A percentile compares a stretch with the other conserved stretches of the same genome.
These are phyloP conservation scores for Mnemiopsis leidyi DNA, from an alignment of 37 sponge, comb jelly and placozoan genomes.

Conservation along the genomic window DNA sequence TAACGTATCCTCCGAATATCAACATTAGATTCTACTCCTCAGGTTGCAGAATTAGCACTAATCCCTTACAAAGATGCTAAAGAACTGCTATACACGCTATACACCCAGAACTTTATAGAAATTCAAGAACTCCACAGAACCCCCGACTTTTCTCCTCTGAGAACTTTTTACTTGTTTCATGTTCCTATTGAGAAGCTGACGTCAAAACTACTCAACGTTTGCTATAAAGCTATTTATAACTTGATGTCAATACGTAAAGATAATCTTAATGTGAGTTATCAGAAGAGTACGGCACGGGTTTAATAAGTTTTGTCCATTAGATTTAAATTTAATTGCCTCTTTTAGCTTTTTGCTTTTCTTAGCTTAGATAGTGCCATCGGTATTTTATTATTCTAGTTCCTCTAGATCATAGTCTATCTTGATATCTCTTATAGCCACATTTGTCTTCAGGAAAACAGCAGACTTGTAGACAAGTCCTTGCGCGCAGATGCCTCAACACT, in stretches of 20 bases:
- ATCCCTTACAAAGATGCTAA: slow-evolving; percentile 88
- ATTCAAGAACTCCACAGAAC: slow-evolving; percentile 89
- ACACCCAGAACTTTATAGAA: slow-evolving; percentile 81
- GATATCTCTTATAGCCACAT: background rate
- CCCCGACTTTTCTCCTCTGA: slow-evolving; percentile 84
- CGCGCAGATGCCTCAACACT: slow-evolving; percentile 24
- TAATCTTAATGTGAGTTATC: slow-evolving; percentile 50
- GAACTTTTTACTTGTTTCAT: slow-evolving; percentile 89
- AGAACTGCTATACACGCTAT: slow-evolving; percentile 87
- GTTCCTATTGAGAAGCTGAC: slow-evolving; percentile 76
- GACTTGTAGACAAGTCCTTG: slow-evolving; percentile 54
- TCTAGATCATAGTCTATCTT: no score
- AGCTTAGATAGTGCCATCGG: no score
- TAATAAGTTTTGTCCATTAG: no score
- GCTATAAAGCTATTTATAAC: slow-evolving; percentile 69
- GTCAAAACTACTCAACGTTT: slow-evolving; percentile 73
- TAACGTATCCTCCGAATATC: no score
- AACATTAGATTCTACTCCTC: background rate
- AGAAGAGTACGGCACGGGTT: no score
- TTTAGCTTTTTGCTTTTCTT: no score
- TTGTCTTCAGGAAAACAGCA: slow-evolving; percentile 41
- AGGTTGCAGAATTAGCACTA: slow-evolving; percentile 84
- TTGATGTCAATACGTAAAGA: slow-evolving; percentile 4
- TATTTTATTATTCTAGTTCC: no score
- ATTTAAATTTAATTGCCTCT: no score